phyloP scores from a whole-genome alignment of 2,113 vertebrate species.

The Cavia porcellus region DNA sequence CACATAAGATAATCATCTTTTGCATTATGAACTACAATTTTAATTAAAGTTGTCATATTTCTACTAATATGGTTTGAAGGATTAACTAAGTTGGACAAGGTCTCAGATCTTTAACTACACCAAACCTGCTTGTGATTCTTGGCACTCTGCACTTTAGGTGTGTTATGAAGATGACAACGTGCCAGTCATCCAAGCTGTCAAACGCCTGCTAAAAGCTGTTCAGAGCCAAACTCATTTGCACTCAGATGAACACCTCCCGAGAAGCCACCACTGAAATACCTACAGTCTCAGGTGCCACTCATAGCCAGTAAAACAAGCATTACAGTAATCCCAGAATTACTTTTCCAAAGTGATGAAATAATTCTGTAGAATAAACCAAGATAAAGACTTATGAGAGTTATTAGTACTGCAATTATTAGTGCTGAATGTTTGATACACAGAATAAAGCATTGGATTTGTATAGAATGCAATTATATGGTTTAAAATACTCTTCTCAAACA shows the following conservation, averaged over 20 bases:
- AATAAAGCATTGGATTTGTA: constrained; percentile 64
- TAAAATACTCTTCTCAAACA: constrained; percentile 55
- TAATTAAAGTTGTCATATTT: constrained; percentile 81
- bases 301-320: constrained; percentile 76
- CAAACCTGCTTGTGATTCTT: constrained; percentile 84
- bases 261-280: constrained; percentile 86
- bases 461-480: constrained; percentile 54
- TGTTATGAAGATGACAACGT: constrained; percentile 90
- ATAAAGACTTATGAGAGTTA: constrained; percentile 59
- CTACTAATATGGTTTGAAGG: constrained; percentile 70
- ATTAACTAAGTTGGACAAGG: constrained; percentile 80
- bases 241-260: constrained; percentile 88
- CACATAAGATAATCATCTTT: constrained; percentile 48
- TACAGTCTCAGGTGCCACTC: constrained; percentile 80
- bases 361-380: constrained; percentile 73
- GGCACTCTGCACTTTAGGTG: constrained; percentile 88
- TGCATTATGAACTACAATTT: constrained; percentile 17
- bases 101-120: constrained; percentile 72
- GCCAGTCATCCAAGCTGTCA: constrained; percentile 91
- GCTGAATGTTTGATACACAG: background rate
- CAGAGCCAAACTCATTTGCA: constrained; percentile 89
- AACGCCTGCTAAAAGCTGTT: constrained; percentile 86
- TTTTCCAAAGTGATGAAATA: constrained; percentile 73
- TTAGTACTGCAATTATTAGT: background rate
- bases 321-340: constrained; percentile 66